Evolutionary conservation across 64 coral and sea anemone genomes (phyloP).

Genomic region (Pachyseris speciosa): DNA sequence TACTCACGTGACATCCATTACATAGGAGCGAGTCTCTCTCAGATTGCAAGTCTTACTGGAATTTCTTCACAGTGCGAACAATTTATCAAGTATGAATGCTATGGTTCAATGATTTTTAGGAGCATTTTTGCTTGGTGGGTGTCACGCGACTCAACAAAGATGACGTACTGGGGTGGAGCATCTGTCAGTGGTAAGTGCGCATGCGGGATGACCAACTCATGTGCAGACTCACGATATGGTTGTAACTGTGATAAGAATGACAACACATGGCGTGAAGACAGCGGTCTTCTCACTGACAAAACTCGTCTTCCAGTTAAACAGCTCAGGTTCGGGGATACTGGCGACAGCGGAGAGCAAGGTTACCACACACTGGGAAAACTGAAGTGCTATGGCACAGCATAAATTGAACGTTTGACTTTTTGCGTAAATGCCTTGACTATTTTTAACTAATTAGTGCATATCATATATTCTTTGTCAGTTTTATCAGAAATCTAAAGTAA

Average conservation of each 20-base stretch:
- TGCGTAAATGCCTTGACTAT: too few species aligned
- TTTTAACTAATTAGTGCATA: too few species aligned
- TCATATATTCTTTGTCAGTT: too few species aligned
- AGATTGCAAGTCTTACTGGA: not conserved
- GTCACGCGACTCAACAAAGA: not conserved
- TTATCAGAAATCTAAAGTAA: too few species aligned
- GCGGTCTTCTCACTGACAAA: too few species aligned
- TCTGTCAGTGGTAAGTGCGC: not conserved
- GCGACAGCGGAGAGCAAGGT: too few species aligned
- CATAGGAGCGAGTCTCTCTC: constrained; percentile 2
- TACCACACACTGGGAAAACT: too few species aligned
- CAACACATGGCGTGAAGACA: too few species aligned
- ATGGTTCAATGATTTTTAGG: not conserved
- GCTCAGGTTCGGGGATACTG: too few species aligned
- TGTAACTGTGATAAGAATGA: constrained; percentile 29
- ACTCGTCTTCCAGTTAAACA: too few species aligned
- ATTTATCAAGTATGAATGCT: constrained; percentile 13
- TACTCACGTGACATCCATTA: constrained; percentile 19
- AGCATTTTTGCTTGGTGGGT: not conserved
- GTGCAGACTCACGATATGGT: not conserved
- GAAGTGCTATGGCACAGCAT: too few species aligned
- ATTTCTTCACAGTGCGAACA: constrained; percentile 14
- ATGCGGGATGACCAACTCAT: not conserved
- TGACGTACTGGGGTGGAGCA: constrained; percentile 13
- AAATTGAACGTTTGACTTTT: too few species aligned